Evolutionary conservation across 2,797 vertebrate genomes (phyloP).

Genomic region (Pangasius mekongensis): DNA sequence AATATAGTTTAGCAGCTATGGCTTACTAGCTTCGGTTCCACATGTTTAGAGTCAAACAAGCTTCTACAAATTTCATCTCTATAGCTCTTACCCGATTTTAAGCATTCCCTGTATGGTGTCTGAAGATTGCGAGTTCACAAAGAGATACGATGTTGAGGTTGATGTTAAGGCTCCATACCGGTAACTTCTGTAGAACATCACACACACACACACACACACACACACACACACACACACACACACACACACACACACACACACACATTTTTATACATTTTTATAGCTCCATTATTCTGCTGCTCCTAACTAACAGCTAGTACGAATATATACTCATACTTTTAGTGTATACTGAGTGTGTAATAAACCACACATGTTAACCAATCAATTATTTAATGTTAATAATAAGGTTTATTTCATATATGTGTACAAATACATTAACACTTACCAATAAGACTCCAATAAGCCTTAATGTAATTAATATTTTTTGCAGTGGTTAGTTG

Average conservation of each 20-base stretch:
- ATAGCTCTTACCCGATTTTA: conserved; percentile 47
- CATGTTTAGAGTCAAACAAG: neutral
- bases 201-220: conserved; percentile 14
- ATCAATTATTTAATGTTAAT: too few relatives aligned
- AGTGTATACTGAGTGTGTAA: too few relatives aligned
- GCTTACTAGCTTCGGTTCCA: neutral
- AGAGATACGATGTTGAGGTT: conserved; percentile 34
- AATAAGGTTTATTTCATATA: too few relatives aligned
- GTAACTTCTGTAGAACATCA: conserved; percentile 50
- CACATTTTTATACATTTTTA: neutral
- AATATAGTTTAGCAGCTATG: neutral
- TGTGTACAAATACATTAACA: too few relatives aligned
- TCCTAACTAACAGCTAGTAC: too few relatives aligned
- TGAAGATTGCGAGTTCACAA: conserved; percentile 27
- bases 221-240: conserved; percentile 3
- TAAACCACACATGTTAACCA: too few relatives aligned
- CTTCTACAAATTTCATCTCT: neutral
- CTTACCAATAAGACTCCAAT: too few relatives aligned
- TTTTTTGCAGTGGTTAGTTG: too few relatives aligned
- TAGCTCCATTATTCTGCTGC: neutral
- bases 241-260: conserved; percentile 20
- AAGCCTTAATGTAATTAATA: too few relatives aligned
- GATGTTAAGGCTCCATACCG: neutral
- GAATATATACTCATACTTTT: too few relatives aligned
- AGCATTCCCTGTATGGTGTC: conserved; percentile 56